Conservation (phyloP, 2,113 vertebrate genomes). For the Onychostruthus taczanowskii region DNA sequence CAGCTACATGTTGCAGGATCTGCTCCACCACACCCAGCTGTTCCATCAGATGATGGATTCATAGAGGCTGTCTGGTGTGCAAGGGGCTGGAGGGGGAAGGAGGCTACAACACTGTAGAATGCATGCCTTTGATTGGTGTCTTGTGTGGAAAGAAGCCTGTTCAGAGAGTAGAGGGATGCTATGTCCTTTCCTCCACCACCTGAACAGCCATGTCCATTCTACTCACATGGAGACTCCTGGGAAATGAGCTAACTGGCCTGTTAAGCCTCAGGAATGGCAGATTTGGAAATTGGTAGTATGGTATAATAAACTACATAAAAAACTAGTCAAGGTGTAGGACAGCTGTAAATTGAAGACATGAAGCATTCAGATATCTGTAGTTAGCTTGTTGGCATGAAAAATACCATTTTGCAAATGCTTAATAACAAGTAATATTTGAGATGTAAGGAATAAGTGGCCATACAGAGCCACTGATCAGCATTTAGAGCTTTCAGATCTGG, state of each 20-base stretch:
- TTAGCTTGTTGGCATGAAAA: not conserved
- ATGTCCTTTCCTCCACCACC: not conserved
- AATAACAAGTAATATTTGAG: not conserved
- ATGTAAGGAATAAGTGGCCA: not conserved
- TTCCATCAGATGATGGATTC: not conserved
- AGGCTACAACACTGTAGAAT: not conserved
- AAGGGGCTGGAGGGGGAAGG: not conserved
- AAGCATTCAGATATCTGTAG: not conserved
- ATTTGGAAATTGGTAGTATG: not conserved
- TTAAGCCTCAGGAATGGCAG: not conserved
- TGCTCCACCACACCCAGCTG: not conserved
- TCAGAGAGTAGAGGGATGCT: not conserved
- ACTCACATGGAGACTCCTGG: not conserved
- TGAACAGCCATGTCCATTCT: rapidly evolving
- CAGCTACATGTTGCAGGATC: not conserved
- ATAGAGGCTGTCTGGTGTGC: not conserved
- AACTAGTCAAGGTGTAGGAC: not conserved
- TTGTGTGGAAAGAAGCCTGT: not conserved
- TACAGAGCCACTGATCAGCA: not conserved
- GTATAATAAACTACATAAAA: not conserved
- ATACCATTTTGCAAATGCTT: not conserved
- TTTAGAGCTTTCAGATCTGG: not conserved
- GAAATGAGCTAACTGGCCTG: not conserved
- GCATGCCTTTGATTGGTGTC: not conserved
- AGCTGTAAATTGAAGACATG: not conserved